Evolutionary conservation across 2,797 vertebrate species (phyloP).

Genomic region (Leptodactylus fallax): DNA sequence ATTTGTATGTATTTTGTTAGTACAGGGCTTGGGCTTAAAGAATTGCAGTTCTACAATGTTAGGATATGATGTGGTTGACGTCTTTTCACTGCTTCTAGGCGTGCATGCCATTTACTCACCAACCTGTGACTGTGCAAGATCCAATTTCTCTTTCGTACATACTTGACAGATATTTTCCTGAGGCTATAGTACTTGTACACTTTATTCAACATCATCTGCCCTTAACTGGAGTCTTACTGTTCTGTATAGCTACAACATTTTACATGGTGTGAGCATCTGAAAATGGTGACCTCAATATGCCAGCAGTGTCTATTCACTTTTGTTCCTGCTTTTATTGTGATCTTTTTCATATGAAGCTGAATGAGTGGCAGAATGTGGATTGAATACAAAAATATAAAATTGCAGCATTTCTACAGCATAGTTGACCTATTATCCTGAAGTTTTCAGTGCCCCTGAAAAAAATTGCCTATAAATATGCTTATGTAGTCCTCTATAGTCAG

Average conservation of each 20-base stretch:
- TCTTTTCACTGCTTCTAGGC: not conserved
- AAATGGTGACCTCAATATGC: slow-evolving; percentile 21
- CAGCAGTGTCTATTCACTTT: not conserved
- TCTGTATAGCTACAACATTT: not conserved
- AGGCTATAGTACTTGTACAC: not conserved
- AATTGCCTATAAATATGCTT: not conserved
- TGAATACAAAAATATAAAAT: not conserved
- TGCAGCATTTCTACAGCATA: not conserved
- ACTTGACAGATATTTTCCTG: not conserved
- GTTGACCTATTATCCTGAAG: not conserved
- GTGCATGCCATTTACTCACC: not conserved
- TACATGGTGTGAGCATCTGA: not conserved
- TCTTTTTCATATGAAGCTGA: not conserved
- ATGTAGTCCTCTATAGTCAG: not conserved
- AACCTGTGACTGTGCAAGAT: not conserved
- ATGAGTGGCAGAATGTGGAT: not conserved
- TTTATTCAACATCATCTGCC: not conserved
- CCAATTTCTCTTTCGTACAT: not conserved
- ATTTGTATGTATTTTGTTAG: not conserved
- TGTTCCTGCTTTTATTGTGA: not conserved
- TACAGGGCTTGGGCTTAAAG: not conserved
- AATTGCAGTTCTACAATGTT: not conserved
- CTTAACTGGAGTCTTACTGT: not conserved
- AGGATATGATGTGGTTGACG: not conserved
- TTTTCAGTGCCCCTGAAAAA: not conserved